These are phyloP conservation scores for Rhaphigaster nebulosa DNA, from an alignment of 2,888 invertebrate species.

Conservation along the genomic window DNA sequence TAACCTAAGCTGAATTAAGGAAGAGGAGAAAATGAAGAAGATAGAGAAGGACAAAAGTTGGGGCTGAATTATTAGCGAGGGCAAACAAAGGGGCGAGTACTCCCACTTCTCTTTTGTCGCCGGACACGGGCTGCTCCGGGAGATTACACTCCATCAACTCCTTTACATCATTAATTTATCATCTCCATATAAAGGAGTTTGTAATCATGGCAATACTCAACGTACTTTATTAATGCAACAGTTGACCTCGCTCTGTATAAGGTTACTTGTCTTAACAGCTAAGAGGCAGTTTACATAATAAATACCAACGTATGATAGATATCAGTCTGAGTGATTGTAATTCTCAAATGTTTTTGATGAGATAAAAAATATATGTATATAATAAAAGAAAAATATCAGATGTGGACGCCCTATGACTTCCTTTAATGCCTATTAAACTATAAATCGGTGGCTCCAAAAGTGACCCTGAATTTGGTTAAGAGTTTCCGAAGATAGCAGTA, in stretches of 20 bases:
- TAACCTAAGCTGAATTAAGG: background rate
- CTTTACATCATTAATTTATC: background rate
- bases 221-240: background rate
- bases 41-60: constrained; percentile 23
- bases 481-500: too few relatives aligned
- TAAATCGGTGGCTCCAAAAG: too few relatives aligned
- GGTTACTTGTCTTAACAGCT: background rate
- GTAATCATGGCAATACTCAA: background rate
- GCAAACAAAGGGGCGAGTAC: background rate
- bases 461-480: too few relatives aligned
- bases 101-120: background rate
- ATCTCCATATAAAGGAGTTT: background rate
- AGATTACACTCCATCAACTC: constrained; percentile 14
- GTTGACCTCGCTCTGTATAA: background rate
- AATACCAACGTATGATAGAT: too few relatives aligned
- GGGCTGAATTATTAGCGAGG: background rate
- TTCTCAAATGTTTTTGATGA: too few relatives aligned
- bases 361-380: too few relatives aligned
- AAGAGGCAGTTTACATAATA: too few relatives aligned
- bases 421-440: too few relatives aligned
- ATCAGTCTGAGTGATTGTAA: too few relatives aligned
- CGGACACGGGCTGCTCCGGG: background rate
- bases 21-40: constrained; percentile 13
- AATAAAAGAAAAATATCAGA: too few relatives aligned
- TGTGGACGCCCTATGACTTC: too few relatives aligned